Base-by-base conservation (phyloP, 92 coral and sea anemone genomes). In the Heliopora coerulea region DNA sequence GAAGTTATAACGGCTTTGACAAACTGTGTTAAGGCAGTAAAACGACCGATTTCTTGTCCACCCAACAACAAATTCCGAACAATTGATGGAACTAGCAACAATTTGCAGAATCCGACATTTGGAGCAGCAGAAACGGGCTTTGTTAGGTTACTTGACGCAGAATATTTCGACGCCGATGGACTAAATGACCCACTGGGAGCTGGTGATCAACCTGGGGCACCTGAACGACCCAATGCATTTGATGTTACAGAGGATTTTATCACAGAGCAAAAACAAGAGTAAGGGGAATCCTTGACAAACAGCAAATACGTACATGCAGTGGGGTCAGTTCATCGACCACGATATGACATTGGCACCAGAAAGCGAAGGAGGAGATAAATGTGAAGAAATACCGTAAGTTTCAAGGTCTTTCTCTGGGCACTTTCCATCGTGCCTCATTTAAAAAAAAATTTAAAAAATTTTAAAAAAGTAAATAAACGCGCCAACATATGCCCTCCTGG, bases 1-100 rank as follows among this genome's bases (percentile, higher is more conserved):
- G 52, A 46, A 46, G 17, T 6, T 6, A 46, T 46, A 46, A 15
- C 52, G 15, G n/a, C 52, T 6, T 15, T 8, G 15, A 46, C 52
- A 46, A 46, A 46, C 3, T 46, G 52, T 46, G 14, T 6, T 46
- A n/a, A 46, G 15, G n/a, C 17, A 2, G 52, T 46, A 46, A 46
- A 46, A 15, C 12, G 3, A 15, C 52, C 52, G n/a, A 46, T 10
- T n/a, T 8, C 54, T 7, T 63, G 70, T 18, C 28, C 48, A 26
- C n/a, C n/a, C n/a, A n/a, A n/a, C n/a, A n/a, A n/a, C n/a, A 13
- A 39, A 65, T 65, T 39, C 21, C 72, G 72, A 13, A 65, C 72
- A 35, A 34, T 42, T 65, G 72, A 65, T 39, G 72, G 72, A 14
- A 65, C 72, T n/a, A 35, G 72, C 33, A 65, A 65, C 48, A 65